Evolutionary conservation across 2,888 invertebrate genomes (phyloP).

Genomic region (Perdita meconis): DNA sequence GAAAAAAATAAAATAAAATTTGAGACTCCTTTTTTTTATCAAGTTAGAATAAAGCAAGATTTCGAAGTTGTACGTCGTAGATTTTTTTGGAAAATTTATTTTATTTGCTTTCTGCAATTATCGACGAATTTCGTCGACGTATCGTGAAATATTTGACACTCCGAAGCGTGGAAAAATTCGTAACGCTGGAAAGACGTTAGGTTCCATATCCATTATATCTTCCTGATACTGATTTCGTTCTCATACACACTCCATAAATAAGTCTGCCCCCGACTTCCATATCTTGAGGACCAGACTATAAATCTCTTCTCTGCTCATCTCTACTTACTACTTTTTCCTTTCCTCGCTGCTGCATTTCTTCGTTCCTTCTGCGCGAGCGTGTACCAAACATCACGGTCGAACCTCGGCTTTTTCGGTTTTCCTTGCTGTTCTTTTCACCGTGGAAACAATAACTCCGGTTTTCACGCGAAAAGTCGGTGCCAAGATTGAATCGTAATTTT

Average conservation of each 20-base stretch:
- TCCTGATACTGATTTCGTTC: conserved; percentile 68
- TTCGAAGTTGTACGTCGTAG: too few species aligned
- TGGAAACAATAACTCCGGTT: conserved; percentile 17
- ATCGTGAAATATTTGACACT: not conserved
- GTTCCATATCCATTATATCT: conserved; percentile 47
- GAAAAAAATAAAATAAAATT: too few species aligned
- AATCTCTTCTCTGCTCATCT: conserved; percentile 53
- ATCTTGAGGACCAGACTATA: conserved; percentile 64
- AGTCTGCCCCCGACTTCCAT: conserved; percentile 63
- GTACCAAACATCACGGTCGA: not conserved
- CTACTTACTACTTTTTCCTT: conserved; percentile 28
- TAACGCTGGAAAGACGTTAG: conserved; percentile 35
- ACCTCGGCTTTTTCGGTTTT: conserved; percentile 6
- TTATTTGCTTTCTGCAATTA: not conserved
- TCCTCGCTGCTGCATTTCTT: conserved; percentile 8
- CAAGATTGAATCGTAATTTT: conserved; percentile 16
- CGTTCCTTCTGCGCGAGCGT: not conserved
- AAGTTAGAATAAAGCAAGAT: too few species aligned
- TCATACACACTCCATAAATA: conserved; percentile 69
- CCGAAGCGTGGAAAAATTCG: conserved; percentile 37
- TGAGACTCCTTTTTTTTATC: too few species aligned
- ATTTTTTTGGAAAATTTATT: too few species aligned
- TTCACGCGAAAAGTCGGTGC: conserved; percentile 14
- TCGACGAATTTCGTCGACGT: not conserved
- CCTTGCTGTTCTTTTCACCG: not conserved